Evolutionary conservation across 1,140 invertebrate genomes (phyloP).

Genomic region (Bombus confusus): DNA sequence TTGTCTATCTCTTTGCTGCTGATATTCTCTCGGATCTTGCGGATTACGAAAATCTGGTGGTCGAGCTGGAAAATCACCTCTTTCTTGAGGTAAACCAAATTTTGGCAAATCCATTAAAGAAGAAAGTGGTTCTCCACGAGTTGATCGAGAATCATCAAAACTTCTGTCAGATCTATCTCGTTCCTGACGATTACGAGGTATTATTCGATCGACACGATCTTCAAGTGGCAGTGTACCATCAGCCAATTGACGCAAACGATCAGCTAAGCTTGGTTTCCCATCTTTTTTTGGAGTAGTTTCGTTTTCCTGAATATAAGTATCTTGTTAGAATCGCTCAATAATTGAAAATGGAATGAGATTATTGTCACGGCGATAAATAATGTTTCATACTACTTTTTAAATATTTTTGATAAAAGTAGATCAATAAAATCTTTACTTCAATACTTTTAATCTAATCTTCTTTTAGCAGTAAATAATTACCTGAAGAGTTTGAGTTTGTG

Average conservation of each 20-base stretch:
- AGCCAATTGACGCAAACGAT: constrained; percentile 79
- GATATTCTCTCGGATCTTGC: constrained; percentile 73
- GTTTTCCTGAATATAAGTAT: constrained; percentile 57
- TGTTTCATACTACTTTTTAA: not conserved
- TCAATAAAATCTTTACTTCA: not conserved
- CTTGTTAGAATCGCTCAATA: no score
- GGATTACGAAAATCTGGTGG: constrained; percentile 71
- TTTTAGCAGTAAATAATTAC: not conserved
- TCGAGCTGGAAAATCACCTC: constrained; percentile 71
- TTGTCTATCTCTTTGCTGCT: constrained; percentile 71
- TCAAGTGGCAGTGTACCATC: constrained; percentile 79
- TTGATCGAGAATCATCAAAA: constrained; percentile 65
- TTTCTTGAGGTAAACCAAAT: constrained; percentile 71
- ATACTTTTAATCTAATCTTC: not conserved
- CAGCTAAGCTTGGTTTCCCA: constrained; percentile 77
- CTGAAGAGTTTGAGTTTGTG: constrained; percentile 54
- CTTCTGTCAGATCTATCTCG: constrained; percentile 71
- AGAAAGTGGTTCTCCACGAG: constrained; percentile 48
- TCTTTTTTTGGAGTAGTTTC: constrained; percentile 72
- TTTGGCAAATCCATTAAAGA: constrained; percentile 79
- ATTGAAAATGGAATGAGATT: not conserved
- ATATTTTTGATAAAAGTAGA: not conserved
- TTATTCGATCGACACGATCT: constrained; percentile 75
- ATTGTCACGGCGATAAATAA: not conserved
- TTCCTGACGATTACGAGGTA: constrained; percentile 70